Evolutionary conservation across 1,140 invertebrate species (phyloP).

Genomic region (Philopotamus ludificatus): DNA sequence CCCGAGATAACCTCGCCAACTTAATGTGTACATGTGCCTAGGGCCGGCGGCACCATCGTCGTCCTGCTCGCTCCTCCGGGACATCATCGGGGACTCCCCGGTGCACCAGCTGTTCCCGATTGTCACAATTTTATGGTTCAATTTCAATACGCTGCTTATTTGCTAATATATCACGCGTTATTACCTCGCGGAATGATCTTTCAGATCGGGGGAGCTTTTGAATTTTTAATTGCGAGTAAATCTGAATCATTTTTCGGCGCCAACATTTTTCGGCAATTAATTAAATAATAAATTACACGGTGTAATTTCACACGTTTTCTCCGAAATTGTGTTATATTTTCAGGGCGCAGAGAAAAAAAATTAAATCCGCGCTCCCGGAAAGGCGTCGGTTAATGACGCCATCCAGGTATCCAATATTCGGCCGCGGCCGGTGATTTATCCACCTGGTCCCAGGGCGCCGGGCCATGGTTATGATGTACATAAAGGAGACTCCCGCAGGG

Average conservation of each 20-base stretch:
- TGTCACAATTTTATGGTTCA: conserved; percentile 8
- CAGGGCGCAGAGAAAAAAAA: too few relatives aligned
- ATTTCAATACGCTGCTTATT: neutral
- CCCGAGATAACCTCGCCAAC: neutral
- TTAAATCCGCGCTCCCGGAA: too few relatives aligned
- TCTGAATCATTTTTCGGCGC: too few relatives aligned
- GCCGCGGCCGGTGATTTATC: neutral
- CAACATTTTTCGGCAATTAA: too few relatives aligned
- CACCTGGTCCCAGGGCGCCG: neutral
- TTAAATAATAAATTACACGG: too few relatives aligned
- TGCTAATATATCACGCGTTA: neutral
- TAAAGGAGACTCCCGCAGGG: neutral
- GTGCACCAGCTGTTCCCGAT: neutral
- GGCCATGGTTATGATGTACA: neutral
- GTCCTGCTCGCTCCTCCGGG: neutral
- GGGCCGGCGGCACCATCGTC: neutral
- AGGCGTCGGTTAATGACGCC: neutral
- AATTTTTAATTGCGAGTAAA: too few relatives aligned
- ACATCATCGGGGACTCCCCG: too few relatives aligned
- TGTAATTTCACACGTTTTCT: too few relatives aligned
- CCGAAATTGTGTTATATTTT: too few relatives aligned
- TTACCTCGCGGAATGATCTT: too few relatives aligned
- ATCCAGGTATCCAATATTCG: neutral
- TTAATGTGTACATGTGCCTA: neutral
- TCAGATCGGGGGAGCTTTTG: too few relatives aligned